A percentile compares a stretch with the other conserved stretches of the same genome.
phyloP scores from a whole-genome alignment of 2,113 vertebrate genomes.

The Elaphurus davidianus region DNA sequence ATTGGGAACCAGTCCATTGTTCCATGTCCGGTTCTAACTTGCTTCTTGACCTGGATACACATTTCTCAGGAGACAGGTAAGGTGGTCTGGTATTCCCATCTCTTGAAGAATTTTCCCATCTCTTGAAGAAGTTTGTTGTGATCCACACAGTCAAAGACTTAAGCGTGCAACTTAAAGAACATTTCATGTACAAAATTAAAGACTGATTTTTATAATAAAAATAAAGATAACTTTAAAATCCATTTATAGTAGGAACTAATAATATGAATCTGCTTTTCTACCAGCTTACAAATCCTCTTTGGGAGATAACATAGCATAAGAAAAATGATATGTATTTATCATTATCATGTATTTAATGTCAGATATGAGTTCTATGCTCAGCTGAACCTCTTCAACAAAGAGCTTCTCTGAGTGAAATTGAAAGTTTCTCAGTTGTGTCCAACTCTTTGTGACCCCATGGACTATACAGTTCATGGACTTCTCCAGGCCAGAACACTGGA shows the following conservation, averaged over 20 bases:
- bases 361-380: not conserved
- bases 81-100: not conserved
- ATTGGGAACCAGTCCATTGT: not conserved
- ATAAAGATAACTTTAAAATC: conserved; percentile 12
- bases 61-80: not conserved
- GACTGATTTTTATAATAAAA: conserved; percentile 15
- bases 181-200: conserved; percentile 1
- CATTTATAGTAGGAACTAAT: not conserved
- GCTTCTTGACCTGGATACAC: not conserved
- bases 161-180: not conserved
- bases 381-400: not conserved
- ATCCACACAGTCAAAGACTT: not conserved
- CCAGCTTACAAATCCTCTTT: not conserved
- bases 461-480: not conserved
- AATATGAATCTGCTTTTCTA: not conserved
- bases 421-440: not conserved
- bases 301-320: not conserved
- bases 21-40: not conserved
- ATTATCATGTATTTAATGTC: not conserved
- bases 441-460: not conserved
- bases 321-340: not conserved
- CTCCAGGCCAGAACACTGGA: not conserved
- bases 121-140: not conserved
- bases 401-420: not conserved
- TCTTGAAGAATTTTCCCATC: not conserved